phyloP scores from a whole-genome alignment of 2,797 vertebrate species.

The Craterocephalus amniculus region DNA sequence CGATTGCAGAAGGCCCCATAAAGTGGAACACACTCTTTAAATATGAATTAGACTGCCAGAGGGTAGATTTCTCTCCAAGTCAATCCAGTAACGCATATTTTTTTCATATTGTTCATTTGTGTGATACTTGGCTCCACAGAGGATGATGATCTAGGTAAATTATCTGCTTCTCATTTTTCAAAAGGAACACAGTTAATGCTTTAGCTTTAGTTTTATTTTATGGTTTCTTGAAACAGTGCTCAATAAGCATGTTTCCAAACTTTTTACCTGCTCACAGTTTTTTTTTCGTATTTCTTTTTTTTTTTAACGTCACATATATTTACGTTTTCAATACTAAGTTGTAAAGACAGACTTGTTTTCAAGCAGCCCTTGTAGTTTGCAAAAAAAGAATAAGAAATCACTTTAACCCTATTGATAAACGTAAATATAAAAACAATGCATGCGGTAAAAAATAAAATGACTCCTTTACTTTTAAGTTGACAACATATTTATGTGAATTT shows the following conservation, averaged over 20 bases:
- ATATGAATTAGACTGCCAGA: conserved; percentile 57
- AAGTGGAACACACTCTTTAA: conserved; percentile 63
- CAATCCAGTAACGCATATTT: conserved; percentile 65
- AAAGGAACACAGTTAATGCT: conserved; percentile 60
- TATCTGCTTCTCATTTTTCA: conserved; percentile 59
- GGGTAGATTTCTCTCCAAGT: conserved; percentile 48
- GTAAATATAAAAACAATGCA: conserved; percentile 76
- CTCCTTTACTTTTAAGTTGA: conserved; percentile 31
- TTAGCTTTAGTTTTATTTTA: conserved; percentile 40
- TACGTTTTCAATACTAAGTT: conserved; percentile 63
- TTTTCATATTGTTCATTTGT: conserved; percentile 76
- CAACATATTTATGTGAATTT: conserved; percentile 28
- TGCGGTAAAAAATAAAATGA: conserved; percentile 41
- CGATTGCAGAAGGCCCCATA: conserved; percentile 42
- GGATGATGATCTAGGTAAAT: conserved; percentile 86
- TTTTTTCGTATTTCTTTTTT: conserved; percentile 19
- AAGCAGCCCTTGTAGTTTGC: conserved; percentile 1
- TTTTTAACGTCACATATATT: conserved; percentile 57
- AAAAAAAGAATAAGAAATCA: neutral
- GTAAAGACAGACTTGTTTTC: neutral
- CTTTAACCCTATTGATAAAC: conserved; percentile 50
- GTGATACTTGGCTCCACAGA: conserved; percentile 77
- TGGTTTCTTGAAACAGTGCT: conserved; percentile 75
- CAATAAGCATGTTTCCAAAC: conserved; percentile 78
- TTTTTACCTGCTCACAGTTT: conserved; percentile 28